Conservation (phyloP, 2,797 vertebrate species). For the Rhinella marina region DNA sequence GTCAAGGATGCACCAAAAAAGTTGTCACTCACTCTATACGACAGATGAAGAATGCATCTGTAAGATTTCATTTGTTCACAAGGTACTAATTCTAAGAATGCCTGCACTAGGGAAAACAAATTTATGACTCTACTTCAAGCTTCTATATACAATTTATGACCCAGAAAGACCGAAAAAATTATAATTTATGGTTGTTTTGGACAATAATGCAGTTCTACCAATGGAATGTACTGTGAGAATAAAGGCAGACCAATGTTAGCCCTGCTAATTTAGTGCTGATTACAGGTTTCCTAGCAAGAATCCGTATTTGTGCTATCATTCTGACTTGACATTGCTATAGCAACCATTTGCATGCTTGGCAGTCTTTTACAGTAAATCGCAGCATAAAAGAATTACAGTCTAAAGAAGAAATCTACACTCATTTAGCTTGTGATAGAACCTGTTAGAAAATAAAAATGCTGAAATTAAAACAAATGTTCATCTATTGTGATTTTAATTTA, state of each 20-base stretch:
- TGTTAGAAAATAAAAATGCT: conserved; percentile 16
- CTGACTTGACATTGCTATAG: conserved; percentile 73
- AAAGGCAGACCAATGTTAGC: conserved; percentile 66
- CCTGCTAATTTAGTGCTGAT: conserved; percentile 64
- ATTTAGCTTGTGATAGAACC: conserved; percentile 43
- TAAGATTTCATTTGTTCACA: conserved; percentile 23
- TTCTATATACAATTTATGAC: conserved; percentile 34
- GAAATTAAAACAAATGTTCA: neutral
- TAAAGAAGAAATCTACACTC: conserved; percentile 65
- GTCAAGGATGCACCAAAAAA: conserved; percentile 61
- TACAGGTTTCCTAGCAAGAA: conserved; percentile 64
- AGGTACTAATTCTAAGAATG: conserved; percentile 19
- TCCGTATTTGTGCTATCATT: conserved; percentile 56
- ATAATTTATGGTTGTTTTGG: neutral
- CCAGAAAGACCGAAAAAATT: neutral
- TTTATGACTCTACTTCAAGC: neutral
- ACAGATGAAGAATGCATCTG: conserved; percentile 49
- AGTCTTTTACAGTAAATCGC: conserved; percentile 66
- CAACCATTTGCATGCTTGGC: conserved; percentile 67
- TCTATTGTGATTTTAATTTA: conserved; percentile 1
- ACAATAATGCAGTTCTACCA: conserved; percentile 27
- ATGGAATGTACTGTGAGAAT: conserved; percentile 58
- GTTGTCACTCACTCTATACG: conserved; percentile 37
- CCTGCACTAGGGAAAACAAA: conserved; percentile 12
- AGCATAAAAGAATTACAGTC: conserved; percentile 62